A percentile compares a stretch with the other conserved stretches of the same genome.
Conservation (phyloP, 2,797 vertebrate genomes). For the Thripadectes ignobilis region DNA sequence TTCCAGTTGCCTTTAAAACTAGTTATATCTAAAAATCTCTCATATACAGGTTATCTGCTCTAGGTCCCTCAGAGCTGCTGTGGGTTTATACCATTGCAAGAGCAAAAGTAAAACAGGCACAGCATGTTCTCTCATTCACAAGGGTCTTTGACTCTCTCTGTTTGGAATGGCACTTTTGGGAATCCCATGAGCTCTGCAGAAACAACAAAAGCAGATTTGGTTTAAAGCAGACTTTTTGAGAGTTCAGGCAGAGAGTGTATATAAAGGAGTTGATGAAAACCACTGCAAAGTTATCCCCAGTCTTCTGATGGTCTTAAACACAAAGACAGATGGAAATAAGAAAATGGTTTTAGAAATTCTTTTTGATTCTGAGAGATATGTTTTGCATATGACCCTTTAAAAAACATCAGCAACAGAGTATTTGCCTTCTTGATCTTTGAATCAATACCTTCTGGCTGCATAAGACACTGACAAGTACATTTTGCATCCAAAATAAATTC, state of each 20-base stretch:
- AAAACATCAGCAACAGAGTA: not conserved
- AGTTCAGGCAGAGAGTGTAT: not conserved
- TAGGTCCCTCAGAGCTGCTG: not conserved
- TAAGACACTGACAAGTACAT: not conserved
- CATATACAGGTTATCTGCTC: not conserved
- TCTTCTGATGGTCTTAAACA: not conserved
- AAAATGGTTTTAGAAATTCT: not conserved
- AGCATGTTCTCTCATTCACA: not conserved
- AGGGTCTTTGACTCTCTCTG: not conserved
- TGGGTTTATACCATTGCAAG: not conserved
- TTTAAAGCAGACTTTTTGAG: not conserved
- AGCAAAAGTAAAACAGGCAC: not conserved
- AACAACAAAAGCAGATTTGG: not conserved
- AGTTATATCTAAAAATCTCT: not conserved
- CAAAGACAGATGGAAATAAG: not conserved
- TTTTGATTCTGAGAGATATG: not conserved
- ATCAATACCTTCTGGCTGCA: not conserved
- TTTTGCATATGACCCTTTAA: not conserved
- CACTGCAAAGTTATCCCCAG: not conserved
- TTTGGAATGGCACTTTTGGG: not conserved
- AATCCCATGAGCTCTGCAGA: not conserved
- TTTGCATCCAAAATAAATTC: not conserved
- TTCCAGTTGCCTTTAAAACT: not conserved
- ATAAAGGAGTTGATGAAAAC: not conserved
- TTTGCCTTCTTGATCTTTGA: constrained; percentile 19